Percentiles rank a stretch among this genome's conserved stretches.
These are phyloP conservation scores for Geophilus truncorum DNA, from an alignment of 2,888 invertebrate species.

Conservation along the genomic window DNA sequence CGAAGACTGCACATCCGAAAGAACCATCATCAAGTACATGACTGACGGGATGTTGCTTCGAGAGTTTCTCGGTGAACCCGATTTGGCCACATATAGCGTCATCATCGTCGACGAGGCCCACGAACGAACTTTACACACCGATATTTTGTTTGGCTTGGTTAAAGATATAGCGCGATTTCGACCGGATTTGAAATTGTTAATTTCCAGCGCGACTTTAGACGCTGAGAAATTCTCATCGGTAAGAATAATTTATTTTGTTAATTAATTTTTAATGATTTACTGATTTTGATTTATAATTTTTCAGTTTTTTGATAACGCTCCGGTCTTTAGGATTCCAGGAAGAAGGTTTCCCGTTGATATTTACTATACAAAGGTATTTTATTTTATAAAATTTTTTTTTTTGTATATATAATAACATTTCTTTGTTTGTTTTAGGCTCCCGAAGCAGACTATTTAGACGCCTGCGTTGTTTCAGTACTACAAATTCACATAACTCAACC, in stretches of 20 bases:
- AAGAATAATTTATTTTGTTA: no score
- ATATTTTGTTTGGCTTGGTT: slow-evolving; percentile 94
- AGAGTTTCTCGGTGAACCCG: slow-evolving; percentile 96
- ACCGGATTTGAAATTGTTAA: slow-evolving; percentile 88
- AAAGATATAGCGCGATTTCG: slow-evolving; percentile 87
- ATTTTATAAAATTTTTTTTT: no score
- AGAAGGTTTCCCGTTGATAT: slow-evolving; percentile 95
- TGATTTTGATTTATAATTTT: slow-evolving; percentile 40
- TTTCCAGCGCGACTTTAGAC: slow-evolving; percentile 97
- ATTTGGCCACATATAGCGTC: slow-evolving; percentile 90
- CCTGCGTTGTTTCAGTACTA: slow-evolving; percentile 91
- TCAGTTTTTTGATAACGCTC: slow-evolving; percentile 93
- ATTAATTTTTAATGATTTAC: neutral
- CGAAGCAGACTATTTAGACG: slow-evolving; percentile 98
- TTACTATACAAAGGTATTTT: slow-evolving; percentile 83
- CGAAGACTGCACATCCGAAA: slow-evolving; percentile 97
- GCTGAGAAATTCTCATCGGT: slow-evolving; percentile 85
- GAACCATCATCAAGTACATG: slow-evolving; percentile 97
- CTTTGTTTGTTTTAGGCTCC: slow-evolving; percentile 60
- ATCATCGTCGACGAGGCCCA: slow-evolving; percentile 99
- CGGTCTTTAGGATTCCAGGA: slow-evolving; percentile 97
- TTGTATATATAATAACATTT: neutral
- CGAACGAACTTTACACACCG: slow-evolving; percentile 95
- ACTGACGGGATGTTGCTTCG: slow-evolving; percentile 97
- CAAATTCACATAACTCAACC: slow-evolving; percentile 99